A percentile compares a stretch with the other conserved stretches of the same genome.
Conservation (phyloP, 1,140 invertebrate genomes). For the Akabosia matsudoensis region DNA sequence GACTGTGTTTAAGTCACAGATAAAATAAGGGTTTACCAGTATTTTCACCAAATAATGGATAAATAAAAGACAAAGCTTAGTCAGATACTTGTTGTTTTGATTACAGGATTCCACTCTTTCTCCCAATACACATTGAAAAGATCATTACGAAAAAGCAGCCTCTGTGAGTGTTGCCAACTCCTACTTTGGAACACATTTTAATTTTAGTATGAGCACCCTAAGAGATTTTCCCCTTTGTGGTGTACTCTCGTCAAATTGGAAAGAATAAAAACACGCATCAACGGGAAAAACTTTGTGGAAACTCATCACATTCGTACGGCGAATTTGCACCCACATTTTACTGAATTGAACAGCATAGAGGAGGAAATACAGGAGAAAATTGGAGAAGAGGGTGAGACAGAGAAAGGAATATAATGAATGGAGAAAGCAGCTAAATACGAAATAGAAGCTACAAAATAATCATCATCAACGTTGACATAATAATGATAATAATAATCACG, state of each 20-base stretch:
- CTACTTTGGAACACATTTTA: not conserved
- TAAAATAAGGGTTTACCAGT: too few species aligned
- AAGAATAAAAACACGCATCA: not conserved
- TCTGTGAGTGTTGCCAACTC: too few species aligned
- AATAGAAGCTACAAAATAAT: not conserved
- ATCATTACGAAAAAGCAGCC: too few species aligned
- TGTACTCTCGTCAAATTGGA: not conserved
- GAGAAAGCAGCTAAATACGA: not conserved
- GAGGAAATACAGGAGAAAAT: not conserved
- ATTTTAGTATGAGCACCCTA: not conserved
- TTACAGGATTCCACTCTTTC: too few species aligned
- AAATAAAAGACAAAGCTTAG: too few species aligned
- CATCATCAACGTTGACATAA: not conserved
- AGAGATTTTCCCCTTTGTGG: not conserved
- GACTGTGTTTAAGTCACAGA: too few species aligned
- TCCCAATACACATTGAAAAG: too few species aligned
- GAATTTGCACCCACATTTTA: not conserved
- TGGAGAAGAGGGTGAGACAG: not conserved
- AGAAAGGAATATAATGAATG: not conserved
- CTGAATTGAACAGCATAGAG: not conserved
- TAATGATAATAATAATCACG: not conserved
- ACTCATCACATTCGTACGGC: not conserved
- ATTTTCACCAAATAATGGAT: too few species aligned
- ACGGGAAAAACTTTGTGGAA: not conserved
- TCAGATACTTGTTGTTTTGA: too few species aligned